phyloP scores from a whole-genome alignment of 1,140 invertebrate genomes.

The Brachionus manjavacas region DNA sequence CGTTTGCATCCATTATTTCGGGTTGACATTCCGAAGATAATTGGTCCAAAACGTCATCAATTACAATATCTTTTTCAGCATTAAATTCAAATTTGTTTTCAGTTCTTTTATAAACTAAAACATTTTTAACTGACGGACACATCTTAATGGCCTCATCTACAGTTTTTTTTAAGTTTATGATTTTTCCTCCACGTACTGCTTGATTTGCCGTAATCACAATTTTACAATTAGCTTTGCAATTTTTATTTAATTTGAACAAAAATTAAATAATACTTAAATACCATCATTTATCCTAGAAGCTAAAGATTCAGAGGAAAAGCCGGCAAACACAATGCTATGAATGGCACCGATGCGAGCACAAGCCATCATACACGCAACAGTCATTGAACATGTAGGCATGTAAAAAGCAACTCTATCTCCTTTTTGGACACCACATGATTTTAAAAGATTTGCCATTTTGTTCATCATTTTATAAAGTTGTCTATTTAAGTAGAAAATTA shows the following conservation, averaged over 20 bases:
- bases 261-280: constrained; percentile 44
- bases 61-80: constrained; percentile 43
- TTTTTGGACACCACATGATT: constrained; percentile 56
- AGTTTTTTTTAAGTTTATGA: constrained; percentile 59
- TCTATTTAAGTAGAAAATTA: neutral
- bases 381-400: constrained; percentile 59
- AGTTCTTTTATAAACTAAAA: constrained; percentile 57
- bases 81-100: constrained; percentile 1
- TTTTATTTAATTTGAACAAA: neutral
- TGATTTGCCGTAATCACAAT: constrained; percentile 61
- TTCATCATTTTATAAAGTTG: constrained; percentile 39
- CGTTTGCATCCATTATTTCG: constrained; percentile 59
- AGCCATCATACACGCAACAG: constrained; percentile 59
- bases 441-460: constrained; percentile 58
- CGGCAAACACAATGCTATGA: constrained; percentile 64
- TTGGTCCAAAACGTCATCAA: constrained; percentile 46
- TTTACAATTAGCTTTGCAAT: constrained; percentile 10
- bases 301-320: constrained; percentile 63
- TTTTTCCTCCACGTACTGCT: constrained; percentile 58
- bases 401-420: constrained; percentile 63
- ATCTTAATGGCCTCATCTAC: constrained; percentile 59
- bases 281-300: constrained; percentile 61
- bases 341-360: constrained; percentile 61
- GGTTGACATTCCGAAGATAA: constrained; percentile 50
- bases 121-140: constrained; percentile 57